Evolutionary conservation across 2,888 invertebrate genomes (phyloP).

Genomic region (Aethes cnicana): DNA sequence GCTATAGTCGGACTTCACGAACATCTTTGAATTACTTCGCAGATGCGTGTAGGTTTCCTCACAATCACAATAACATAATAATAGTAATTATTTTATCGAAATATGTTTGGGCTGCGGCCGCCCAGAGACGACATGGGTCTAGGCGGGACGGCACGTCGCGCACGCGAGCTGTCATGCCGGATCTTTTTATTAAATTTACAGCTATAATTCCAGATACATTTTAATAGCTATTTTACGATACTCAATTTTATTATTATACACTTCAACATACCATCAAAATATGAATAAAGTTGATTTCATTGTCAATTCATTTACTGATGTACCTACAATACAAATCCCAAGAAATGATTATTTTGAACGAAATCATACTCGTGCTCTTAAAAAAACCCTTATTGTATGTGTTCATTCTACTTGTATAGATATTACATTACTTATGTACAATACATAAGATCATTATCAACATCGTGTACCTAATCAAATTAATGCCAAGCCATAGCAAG

Average conservation of each 20-base stretch:
- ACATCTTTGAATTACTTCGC: no score
- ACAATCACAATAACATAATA: no score
- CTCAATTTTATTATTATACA: conserved; percentile 8
- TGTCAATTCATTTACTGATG: no score
- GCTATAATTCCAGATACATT: conserved; percentile 13
- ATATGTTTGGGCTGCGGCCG: background rate
- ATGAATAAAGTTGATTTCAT: conserved; percentile 2
- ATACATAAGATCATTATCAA: no score
- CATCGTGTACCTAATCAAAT: no score
- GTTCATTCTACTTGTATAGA: no score
- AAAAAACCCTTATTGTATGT: no score
- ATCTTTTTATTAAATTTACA: conserved; percentile 22
- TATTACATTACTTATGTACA: conserved; percentile 3
- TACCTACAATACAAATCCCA: no score
- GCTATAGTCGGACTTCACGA: no score
- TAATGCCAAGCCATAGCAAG: conserved; percentile 26
- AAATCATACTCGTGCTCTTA: no score
- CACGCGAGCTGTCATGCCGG: conserved; percentile 18
- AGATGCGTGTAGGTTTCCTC: no score
- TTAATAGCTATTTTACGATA: conserved; percentile 23
- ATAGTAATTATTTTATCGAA: background rate
- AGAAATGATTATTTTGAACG: no score
- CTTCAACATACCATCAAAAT: conserved; percentile 13
- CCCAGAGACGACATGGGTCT: background rate
- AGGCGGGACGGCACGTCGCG: conserved; percentile 6